These are phyloP conservation scores for Metaphire vulgaris DNA, from an alignment of 1,140 invertebrate genomes.

Conservation along the genomic window DNA sequence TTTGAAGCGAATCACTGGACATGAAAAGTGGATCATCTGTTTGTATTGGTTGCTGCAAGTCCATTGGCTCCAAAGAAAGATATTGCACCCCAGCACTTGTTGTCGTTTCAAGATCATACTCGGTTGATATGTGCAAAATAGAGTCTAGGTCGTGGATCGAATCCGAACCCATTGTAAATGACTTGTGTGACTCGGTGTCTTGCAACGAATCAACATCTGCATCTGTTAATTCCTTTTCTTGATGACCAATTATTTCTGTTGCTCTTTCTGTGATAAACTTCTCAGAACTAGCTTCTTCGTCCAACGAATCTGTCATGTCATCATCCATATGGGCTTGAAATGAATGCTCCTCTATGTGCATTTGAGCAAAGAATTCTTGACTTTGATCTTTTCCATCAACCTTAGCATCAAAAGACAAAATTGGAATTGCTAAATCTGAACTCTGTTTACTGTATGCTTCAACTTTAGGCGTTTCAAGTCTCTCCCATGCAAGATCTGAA, in stretches of 20 bases:
- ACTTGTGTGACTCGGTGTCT: slow-evolving; percentile 53
- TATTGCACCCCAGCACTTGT: not conserved
- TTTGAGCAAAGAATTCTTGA: too few relatives aligned
- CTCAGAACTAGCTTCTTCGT: not conserved
- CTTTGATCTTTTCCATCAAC: too few relatives aligned
- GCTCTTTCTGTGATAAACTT: not conserved
- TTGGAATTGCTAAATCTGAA: too few relatives aligned
- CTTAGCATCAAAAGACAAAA: too few relatives aligned
- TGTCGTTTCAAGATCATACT: slow-evolving; percentile 12
- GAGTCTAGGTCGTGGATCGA: slow-evolving; percentile 39
- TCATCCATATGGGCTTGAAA: too few relatives aligned
- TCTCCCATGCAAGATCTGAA: too few relatives aligned
- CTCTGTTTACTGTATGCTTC: too few relatives aligned
- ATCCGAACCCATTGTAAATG: slow-evolving; percentile 49
- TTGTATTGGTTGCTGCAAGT: not conserved
- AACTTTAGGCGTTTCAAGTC: too few relatives aligned
- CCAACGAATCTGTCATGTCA: not conserved
- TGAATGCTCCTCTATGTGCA: too few relatives aligned
- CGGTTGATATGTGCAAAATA: slow-evolving; percentile 22
- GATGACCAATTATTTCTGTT: not conserved
- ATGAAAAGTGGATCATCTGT: not conserved
- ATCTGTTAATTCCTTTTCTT: not conserved
- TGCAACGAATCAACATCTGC: not conserved
- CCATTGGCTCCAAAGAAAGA: not conserved
- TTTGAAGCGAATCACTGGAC: slow-evolving; percentile 12